phyloP scores from a whole-genome alignment of 2,888 invertebrate species.

The Hyles lineata region DNA sequence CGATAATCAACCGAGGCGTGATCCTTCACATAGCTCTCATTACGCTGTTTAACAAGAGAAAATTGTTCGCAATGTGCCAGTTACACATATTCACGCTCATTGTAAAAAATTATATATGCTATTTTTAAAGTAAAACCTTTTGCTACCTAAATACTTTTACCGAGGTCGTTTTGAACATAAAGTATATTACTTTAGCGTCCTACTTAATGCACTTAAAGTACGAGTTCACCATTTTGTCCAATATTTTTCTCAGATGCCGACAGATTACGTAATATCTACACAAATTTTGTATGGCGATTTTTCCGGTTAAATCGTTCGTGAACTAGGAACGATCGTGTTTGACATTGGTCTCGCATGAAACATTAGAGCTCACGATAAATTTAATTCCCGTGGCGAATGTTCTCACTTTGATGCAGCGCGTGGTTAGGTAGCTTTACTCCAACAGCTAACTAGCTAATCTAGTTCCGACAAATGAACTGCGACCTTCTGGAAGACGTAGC shows the following conservation, averaged over 20 bases:
- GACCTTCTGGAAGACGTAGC: slow-evolving; percentile 4
- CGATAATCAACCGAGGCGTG: slow-evolving; percentile 14
- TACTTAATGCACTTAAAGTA: not conserved
- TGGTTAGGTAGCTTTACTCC: slow-evolving; percentile 23
- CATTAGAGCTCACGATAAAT: slow-evolving; percentile 49
- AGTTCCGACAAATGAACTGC: slow-evolving; percentile 14
- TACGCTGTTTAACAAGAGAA: slow-evolving; percentile 1
- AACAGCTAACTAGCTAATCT: slow-evolving; percentile 36
- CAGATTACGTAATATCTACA: slow-evolving; percentile 39
- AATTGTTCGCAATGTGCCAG: not conserved
- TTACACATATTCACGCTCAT: not conserved
- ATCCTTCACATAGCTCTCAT: not conserved
- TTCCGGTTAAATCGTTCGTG: slow-evolving; percentile 44
- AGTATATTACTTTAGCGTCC: not conserved
- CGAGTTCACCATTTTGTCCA: not conserved
- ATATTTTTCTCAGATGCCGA: slow-evolving; percentile 36
- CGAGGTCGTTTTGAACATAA: too few relatives aligned
- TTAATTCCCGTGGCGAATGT: slow-evolving; percentile 60
- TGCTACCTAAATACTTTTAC: too few relatives aligned
- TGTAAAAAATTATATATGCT: not conserved
- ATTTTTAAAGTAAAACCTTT: not conserved
- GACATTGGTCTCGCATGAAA: slow-evolving; percentile 57
- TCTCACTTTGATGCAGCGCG: slow-evolving; percentile 48
- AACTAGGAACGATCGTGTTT: slow-evolving; percentile 50
- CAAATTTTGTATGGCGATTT: slow-evolving; percentile 42